Base-by-base conservation (phyloP, 2,113 vertebrate species). In the Peucedramus taeniatus region DNA sequence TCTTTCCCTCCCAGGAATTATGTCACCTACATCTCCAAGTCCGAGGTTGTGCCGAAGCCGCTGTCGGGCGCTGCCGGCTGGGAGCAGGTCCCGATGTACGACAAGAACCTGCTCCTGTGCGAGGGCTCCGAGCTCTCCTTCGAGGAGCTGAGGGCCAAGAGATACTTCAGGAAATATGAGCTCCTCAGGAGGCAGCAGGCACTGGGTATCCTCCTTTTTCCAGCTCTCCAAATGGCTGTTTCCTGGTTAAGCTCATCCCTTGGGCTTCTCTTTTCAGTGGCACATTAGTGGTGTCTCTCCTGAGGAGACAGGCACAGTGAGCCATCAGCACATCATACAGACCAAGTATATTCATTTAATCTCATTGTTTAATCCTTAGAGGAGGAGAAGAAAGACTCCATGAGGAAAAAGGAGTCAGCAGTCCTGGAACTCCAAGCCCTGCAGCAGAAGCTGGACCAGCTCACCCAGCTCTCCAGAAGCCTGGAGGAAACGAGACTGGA, bases 401-500 rank as follows among this genome's bases (percentile, higher is more conserved):
- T 90, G 75, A 98, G 94, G 95, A 97, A 63, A 18, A 98, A 98
- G 90, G 97, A 98, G 85, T 97, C 93, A 0, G 97, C 96, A 53
- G 94, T 97, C 39, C 96, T 98, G 56, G 98, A 98, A 42, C 97
- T 98, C 23, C 97, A 98, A 22, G 82, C 96, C 4, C 83, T 98
- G 79, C 97, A 98, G 87, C 95, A 98, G 88, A 98, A 97, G 91
- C 96, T 98, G 94, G 96, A 98, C 23, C 96, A 98, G 83, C 98
- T 98, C 65, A 97, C 97, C 27, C 97, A 96, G 88, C 96, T 98
- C 75, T 82, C 97, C 86, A 87, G 96, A 63, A 96, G 91, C 49
- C 72, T 95, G 51, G 93, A 91, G 54, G 97, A 97, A 72, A 87
- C 92, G 0, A 66, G 50, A 3, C 77, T 91, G n/a, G 95, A 95